Evolutionary conservation across 2,888 invertebrate species (phyloP).

Genomic region (Chesias legatella): DNA sequence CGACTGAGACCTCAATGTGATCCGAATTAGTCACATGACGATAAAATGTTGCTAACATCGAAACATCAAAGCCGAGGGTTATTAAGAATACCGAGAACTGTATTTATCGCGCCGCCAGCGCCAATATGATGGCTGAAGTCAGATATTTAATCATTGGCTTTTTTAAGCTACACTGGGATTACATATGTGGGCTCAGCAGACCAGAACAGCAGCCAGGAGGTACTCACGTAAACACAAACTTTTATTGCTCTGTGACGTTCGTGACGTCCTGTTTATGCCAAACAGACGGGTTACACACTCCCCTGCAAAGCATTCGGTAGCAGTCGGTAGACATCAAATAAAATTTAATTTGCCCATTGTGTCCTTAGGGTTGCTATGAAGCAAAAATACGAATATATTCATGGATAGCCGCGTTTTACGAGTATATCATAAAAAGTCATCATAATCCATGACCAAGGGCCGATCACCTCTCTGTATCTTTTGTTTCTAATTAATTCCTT

Average conservation of each 20-base stretch:
- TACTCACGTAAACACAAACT: conserved; percentile 31
- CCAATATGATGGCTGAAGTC: too few relatives aligned
- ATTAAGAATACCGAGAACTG: conserved; percentile 33
- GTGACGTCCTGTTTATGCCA: conserved; percentile 64
- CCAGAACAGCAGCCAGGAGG: conserved; percentile 56
- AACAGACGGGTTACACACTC: conserved; percentile 42
- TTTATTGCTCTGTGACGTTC: conserved; percentile 44
- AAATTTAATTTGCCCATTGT: conserved; percentile 72
- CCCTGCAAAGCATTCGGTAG: conserved; percentile 51
- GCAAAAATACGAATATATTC: conserved; percentile 30
- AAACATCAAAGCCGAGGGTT: conserved; percentile 28
- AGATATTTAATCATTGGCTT: conserved; percentile 53
- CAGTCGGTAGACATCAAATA: conserved; percentile 59
- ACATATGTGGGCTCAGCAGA: conserved; percentile 63
- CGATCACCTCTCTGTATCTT: conserved; percentile 10
- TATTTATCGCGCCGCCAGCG: conserved; percentile 48
- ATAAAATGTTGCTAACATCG: conserved; percentile 18
- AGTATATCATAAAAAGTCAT: conserved; percentile 20
- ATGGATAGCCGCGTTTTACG: conserved; percentile 21
- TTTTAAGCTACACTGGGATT: conserved; percentile 50
- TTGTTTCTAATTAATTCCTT: conserved; percentile 7
- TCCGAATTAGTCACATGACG: conserved; percentile 14
- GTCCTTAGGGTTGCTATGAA: conserved; percentile 33
- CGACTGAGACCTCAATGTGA: conserved; percentile 21
- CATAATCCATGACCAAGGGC: conserved; percentile 16